A percentile compares a stretch with the other conserved stretches of the same genome.
These are phyloP conservation scores for Strix aluco DNA, from an alignment of 2,113 vertebrate genomes.

Conservation along the genomic window DNA sequence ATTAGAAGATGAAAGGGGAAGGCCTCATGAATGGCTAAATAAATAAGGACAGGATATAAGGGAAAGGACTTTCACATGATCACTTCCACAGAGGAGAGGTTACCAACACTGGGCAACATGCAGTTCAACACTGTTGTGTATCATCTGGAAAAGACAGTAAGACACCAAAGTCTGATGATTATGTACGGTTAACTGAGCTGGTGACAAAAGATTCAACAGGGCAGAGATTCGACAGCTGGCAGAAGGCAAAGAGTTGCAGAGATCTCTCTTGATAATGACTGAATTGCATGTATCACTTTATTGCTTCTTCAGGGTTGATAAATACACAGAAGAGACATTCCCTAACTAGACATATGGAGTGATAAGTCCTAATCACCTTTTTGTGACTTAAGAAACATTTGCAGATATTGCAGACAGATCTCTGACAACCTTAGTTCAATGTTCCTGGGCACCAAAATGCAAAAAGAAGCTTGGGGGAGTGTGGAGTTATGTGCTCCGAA, in stretches of 20 bases:
- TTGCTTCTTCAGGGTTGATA: not conserved
- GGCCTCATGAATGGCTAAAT: not conserved
- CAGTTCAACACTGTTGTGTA: not conserved
- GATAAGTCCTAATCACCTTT: not conserved
- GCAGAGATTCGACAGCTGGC: not conserved
- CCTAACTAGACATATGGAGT: not conserved
- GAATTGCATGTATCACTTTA: not conserved
- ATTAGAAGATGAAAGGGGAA: not conserved
- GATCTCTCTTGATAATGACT: not conserved
- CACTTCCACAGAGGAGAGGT: not conserved
- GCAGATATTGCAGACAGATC: not conserved
- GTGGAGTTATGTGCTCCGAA: accelerated
- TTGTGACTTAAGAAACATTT: not conserved
- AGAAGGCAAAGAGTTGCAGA: not conserved
- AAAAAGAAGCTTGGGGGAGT: not conserved
- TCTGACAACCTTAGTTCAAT: not conserved
- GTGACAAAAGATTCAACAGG: not conserved
- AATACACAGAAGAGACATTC: not conserved
- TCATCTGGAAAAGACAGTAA: not conserved
- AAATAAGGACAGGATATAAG: not conserved
- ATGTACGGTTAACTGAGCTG: not conserved
- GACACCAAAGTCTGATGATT: not conserved
- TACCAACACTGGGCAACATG: not conserved
- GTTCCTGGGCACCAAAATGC: not conserved
- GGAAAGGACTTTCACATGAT: not conserved